Evolutionary conservation across 2,113 vertebrate species (phyloP), one percentile per base, ranked within the genome.

Genomic region (Chionis minor): DNA sequence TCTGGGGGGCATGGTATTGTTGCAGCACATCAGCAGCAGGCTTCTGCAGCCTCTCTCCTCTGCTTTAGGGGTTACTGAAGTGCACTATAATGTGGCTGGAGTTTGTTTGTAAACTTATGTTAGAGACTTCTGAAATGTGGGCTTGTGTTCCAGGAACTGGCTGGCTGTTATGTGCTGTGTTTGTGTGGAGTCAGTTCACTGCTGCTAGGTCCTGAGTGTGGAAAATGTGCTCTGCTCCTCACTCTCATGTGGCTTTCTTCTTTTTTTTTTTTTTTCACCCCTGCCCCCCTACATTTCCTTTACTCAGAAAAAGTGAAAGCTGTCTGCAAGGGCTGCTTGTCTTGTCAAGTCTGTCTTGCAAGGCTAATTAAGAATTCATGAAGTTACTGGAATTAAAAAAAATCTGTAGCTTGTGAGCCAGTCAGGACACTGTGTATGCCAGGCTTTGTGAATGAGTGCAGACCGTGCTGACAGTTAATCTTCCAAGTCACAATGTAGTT

Each of bases 291-390:
- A 0, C 3, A 2, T 40, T 92, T 94, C 55, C 40, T 66, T 70
- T 74, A 83, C 55, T 69, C 32, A 45, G 61, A 59, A 77, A 19
- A 92, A 56, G 51, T 32, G 56, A 74, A 86, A 86, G 72, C 52
- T 73, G 22, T 38, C 62, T 92, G 90, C 78, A 85, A 79, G 49
- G 47, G 59, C 71, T 88, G 38, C 88, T 67, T 63, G 74, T 90
- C 70, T 85, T 71, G 35, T 93, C 32, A 27, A 32, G 28, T 71
- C 56, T 51, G 51, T 35, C 42, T 75, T 79, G 28, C 5, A 3
- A 89, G 71, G 54, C 78, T 92, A 62, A 79, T 92, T 87, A 92
- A 69, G 78, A 91, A 85, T 69, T 82, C 54, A 74, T 78, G 38
- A 67, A 56, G 65, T 70, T 93, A 62, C 44, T 5, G 24, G 90